Base-by-base conservation (phyloP, 2,797 vertebrate genomes). In the Rhabdophis nuchalis region DNA sequence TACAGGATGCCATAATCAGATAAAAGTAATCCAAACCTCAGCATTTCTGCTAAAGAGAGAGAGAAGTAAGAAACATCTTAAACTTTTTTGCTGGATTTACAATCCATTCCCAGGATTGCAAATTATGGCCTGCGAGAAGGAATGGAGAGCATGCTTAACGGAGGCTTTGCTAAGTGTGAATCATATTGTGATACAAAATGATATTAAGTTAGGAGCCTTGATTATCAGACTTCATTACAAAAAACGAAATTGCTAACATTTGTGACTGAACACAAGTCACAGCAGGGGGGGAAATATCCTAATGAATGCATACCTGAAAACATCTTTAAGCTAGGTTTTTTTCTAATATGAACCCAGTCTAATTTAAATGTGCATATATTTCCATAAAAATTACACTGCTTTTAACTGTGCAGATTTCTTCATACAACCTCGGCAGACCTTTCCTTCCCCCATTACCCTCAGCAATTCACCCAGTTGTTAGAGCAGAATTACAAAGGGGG, bases 201-300 rank as follows among this genome's bases (percentile, higher is more conserved):
- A 85, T 10, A 36, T 82, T 93, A 95, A 72, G 92, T 91, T 89
- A 93, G 77, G 92, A 92, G 68, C 92, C 89, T 56, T 88, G 7
- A 90, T 93, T 87, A 95, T 86, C 88, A 92, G 92, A 90, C n/a
- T 64, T 92, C 93, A 93, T 27, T 91, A 92, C 89, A 93, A 95
- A 95, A 91, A 92, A 52, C 68, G 23, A 94, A 95, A 91, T 54
- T 90, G 58, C 53, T 58, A 88, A 60, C 50, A 46, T 85, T 64
- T 90, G 32, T 0, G 88, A 92, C 88, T 95, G 91, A 94, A 87
- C 13, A 77, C 64, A 60, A 54, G n/a, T 32, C 85, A 88, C 82
- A 94, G 92, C 53, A 90, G n/a, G 93, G 86, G 23, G 13, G 53
- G 2, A n/a, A 89, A 93, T 87, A 93, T 20, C 23, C 61, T 92